phyloP scores from a whole-genome alignment of 1,140 invertebrate species.

The Temnothorax nylanderi region DNA sequence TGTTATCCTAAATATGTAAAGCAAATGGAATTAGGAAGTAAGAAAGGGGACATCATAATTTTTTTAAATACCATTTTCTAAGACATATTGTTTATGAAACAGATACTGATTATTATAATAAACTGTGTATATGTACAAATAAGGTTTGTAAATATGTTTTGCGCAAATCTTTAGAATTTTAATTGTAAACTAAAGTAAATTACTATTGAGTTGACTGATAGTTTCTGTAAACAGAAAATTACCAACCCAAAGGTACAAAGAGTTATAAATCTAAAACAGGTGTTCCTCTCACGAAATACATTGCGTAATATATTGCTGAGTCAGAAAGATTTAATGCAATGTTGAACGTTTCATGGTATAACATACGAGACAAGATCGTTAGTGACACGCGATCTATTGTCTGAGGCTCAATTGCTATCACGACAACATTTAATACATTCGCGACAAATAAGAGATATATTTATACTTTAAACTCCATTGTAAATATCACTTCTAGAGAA shows the following conservation, averaged over 20 bases:
- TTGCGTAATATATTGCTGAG: neutral
- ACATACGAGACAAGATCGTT: conserved; percentile 8
- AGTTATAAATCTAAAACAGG: neutral
- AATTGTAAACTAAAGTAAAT: neutral
- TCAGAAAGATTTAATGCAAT: conserved; percentile 16
- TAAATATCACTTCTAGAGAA: neutral
- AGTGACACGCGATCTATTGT: conserved; percentile 67
- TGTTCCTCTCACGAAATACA: neutral
- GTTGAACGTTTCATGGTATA: conserved; percentile 25
- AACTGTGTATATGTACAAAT: conserved; percentile 13
- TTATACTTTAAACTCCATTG: neutral
- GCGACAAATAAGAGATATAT: neutral
- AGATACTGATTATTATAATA: conserved; percentile 7
- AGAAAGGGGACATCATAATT: neutral
- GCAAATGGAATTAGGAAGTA: neutral
- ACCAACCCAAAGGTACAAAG: neutral
- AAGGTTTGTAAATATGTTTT: conserved; percentile 4
- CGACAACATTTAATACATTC: conserved; percentile 14
- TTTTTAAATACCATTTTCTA: neutral
- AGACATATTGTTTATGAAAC: neutral
- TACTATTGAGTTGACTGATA: neutral
- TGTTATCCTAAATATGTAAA: neutral
- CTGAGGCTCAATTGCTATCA: conserved; percentile 53
- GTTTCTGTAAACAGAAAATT: conserved; percentile 6
- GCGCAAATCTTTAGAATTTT: neutral